Evolutionary conservation across 1,140 invertebrate species (phyloP), one percentile per base, ranked within the genome.

Genomic region (Heterodera schachtii): DNA sequence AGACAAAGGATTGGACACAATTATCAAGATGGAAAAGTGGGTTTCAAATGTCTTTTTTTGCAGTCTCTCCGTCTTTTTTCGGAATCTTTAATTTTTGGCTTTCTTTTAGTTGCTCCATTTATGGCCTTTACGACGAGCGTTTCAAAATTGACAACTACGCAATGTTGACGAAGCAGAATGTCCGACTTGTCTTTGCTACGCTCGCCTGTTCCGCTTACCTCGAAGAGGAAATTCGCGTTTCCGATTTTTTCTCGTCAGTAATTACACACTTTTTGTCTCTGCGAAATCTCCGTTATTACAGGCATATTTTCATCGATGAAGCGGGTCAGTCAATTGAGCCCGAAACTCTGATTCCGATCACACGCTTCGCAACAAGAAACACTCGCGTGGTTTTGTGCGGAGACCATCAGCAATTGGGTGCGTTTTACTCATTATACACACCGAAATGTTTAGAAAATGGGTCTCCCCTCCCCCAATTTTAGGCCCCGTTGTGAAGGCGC

Each of bases 381-480:
- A 83, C 87, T 19, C 81, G 90, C 90, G 92, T 95, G 11, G 91
- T 97, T 80, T 90, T 98, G 3, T 94, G 95, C 81, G 96, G 96
- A 9, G 96, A 98, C 92, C 95, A 95, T 19, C 92, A 94, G 89
- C 96, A 98, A 90, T 91, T 98, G 49, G 95, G 95, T 94, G 5
- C 93, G 69, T 44, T 69, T 67, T 49, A 31, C 11, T 64, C 57
- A 5, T 13, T 19, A n/a, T 13, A 31, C 31, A 31, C 1, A 31
- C 31, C 31, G 31, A 31, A 31, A 31, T 31, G 31, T 31, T 31
- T 31, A 31, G 31, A 31, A 31, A 31, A 31, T 31, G 31, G 31
- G 31, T 31, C 31, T 31, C 31, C 31, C 1, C 31, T 31, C 31
- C 31, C 31, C 31, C 31, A 64, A 16, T 70, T 67, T 47, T 64